Evolutionary conservation across 2,113 vertebrate genomes (phyloP).

Genomic region (Equus przewalskii): DNA sequence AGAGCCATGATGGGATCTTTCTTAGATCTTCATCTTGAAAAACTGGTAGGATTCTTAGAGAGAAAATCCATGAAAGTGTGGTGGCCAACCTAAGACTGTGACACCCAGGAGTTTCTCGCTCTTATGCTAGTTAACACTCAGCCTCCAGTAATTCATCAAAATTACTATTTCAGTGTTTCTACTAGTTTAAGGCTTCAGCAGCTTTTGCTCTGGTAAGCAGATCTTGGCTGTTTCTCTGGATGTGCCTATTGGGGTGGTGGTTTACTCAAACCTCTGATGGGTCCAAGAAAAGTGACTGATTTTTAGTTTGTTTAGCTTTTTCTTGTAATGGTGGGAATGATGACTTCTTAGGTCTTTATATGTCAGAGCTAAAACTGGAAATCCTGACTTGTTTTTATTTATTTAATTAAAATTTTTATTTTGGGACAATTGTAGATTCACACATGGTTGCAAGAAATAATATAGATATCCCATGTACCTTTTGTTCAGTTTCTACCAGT

Average conservation of each 20-base stretch:
- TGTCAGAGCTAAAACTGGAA: slow-evolving; percentile 19
- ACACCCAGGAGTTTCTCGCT: not conserved
- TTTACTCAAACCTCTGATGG: not conserved
- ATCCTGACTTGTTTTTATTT: not conserved
- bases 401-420: not conserved
- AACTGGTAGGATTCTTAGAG: not conserved
- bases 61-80: not conserved
- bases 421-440: not conserved
- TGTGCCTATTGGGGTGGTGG: not conserved
- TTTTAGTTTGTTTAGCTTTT: not conserved
- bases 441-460: not conserved
- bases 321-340: not conserved
- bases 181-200: not conserved
- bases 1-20: not conserved
- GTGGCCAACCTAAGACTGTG: not conserved
- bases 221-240: not conserved
- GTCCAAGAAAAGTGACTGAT: not conserved
- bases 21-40: not conserved
- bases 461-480: not conserved
- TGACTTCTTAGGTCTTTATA: not conserved
- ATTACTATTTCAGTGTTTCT: not conserved
- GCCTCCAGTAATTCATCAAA: not conserved
- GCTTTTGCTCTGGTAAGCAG: not conserved
- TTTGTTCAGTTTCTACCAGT: not conserved
- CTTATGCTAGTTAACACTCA: not conserved